phyloP scores from a whole-genome alignment of 2,797 vertebrate species.

The Okamejei kenojei region DNA sequence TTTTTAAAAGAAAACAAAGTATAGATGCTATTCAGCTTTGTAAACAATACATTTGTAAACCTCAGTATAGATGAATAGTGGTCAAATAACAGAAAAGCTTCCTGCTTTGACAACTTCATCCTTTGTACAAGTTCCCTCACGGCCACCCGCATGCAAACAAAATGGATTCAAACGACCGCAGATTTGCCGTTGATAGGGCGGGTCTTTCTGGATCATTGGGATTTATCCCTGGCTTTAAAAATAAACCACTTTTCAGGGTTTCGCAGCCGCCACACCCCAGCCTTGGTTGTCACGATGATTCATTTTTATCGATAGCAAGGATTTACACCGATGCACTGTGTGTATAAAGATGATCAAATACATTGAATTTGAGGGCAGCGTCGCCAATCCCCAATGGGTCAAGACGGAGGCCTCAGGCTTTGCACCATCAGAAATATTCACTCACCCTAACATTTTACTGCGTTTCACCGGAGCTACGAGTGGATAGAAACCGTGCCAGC shows the following conservation, averaged over 20 bases:
- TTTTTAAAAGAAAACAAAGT: no score
- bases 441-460: conserved; percentile 30
- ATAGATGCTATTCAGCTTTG: no score
- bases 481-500: background rate
- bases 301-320: background rate
- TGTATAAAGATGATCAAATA: background rate
- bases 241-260: background rate
- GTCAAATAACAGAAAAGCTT: background rate
- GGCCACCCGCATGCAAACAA: conserved; percentile 1
- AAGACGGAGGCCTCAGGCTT: background rate
- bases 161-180: background rate
- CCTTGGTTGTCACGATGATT: no score
- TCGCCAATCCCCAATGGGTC: background rate
- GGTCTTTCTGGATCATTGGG: background rate
- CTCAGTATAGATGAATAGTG: background rate
- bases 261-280: no score
- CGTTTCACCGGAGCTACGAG: background rate
- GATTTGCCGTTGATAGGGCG: background rate
- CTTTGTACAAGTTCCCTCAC: background rate
- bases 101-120: background rate
- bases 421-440: background rate
- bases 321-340: background rate
- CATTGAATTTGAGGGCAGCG: background rate
- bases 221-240: background rate
- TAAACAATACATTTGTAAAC: background rate